Conservation (phyloP, 1,140 invertebrate species). For the Scaptomyza graminum region DNA sequence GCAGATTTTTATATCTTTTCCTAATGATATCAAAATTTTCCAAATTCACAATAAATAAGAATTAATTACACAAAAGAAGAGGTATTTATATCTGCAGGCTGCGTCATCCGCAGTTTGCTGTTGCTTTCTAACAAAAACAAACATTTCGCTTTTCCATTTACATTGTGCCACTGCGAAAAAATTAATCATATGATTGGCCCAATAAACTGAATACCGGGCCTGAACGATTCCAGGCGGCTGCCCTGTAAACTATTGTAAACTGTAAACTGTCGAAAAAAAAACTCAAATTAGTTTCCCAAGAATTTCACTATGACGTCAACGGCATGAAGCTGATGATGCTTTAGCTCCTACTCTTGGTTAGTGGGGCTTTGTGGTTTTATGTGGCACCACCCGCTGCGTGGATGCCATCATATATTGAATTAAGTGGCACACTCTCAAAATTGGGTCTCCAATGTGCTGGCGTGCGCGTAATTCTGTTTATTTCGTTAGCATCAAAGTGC, state of each 20-base stretch:
- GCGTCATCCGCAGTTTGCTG: constrained; percentile 55
- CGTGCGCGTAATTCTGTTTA: constrained; percentile 51
- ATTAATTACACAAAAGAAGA: constrained; percentile 38
- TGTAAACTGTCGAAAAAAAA: constrained; percentile 27
- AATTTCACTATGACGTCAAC: constrained; percentile 61
- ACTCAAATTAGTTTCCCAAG: constrained; percentile 46
- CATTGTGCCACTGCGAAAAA: constrained; percentile 27
- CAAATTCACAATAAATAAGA: constrained; percentile 46
- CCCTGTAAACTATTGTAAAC: constrained; percentile 60
- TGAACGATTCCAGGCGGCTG: constrained; percentile 4
- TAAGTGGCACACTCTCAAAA: constrained; percentile 65
- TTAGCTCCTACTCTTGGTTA: constrained; percentile 5
- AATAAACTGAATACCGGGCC: constrained; percentile 51
- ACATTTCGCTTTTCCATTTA: constrained; percentile 32
- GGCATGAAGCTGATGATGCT: constrained; percentile 8
- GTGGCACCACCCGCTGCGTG: constrained; percentile 12
- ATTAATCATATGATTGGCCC: constrained; percentile 77
- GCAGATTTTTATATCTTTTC: not conserved
- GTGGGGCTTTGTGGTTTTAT: not conserved
- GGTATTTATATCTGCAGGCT: constrained; percentile 38
- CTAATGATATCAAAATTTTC: constrained; percentile 44
- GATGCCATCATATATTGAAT: constrained; percentile 27
- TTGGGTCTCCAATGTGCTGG: constrained; percentile 47
- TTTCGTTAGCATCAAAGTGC: constrained; percentile 63
- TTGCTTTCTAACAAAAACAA: constrained; percentile 38